phyloP scores from a whole-genome alignment of 2,113 vertebrate species.

The Benitochromis conjunctus region DNA sequence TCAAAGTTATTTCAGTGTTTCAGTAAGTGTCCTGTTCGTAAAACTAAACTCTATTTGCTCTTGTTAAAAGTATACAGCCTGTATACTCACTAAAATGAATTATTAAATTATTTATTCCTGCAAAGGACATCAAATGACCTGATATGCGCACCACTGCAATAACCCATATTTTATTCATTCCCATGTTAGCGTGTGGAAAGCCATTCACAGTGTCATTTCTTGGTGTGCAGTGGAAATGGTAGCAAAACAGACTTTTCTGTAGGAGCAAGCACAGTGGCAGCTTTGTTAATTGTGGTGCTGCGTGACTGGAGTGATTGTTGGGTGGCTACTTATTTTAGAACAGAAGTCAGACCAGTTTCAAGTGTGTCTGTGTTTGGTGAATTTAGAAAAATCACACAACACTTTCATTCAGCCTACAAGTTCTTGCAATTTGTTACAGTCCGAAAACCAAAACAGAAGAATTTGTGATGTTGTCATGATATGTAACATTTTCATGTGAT shows the following conservation, averaged over 20 bases:
- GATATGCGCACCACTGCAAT: not conserved
- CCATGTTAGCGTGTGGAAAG: not conserved
- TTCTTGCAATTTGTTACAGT: not conserved
- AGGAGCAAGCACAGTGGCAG: constrained; percentile 44
- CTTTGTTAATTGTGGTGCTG: constrained; percentile 67
- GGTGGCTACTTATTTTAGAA: constrained; percentile 42
- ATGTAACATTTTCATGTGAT: not conserved
- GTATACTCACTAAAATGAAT: not conserved
- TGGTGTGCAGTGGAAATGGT: not conserved
- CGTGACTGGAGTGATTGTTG: constrained; percentile 60
- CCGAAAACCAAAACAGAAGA: not conserved
- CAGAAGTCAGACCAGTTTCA: constrained; percentile 13
- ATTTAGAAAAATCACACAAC: not conserved
- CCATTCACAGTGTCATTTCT: not conserved
- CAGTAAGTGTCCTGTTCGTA: not conserved
- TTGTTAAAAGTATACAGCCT: not conserved
- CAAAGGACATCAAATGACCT: not conserved
- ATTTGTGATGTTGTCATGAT: not conserved
- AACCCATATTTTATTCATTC: not conserved
- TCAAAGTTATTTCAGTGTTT: not conserved
- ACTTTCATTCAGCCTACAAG: not conserved
- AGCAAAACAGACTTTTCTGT: not conserved
- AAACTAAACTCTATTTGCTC: not conserved
- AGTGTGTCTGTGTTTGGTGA: not conserved
- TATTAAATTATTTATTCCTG: not conserved